A percentile compares a stretch with the other conserved stretches of the same genome.
Evolutionary conservation across 2,888 invertebrate species (phyloP).

Genomic region (Folsomia manolachei): DNA sequence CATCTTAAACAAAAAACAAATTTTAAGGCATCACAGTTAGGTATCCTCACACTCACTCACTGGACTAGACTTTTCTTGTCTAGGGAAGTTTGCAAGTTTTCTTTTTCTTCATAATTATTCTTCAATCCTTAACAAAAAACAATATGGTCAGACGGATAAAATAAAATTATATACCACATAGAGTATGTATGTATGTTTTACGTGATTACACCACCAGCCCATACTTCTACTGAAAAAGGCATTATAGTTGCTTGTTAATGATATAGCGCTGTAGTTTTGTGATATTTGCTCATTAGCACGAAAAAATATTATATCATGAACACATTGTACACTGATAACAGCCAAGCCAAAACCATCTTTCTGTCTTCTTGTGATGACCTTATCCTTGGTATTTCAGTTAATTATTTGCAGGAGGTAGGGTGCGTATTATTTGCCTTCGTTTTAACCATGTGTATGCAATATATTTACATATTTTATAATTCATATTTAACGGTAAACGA

Average conservation of each 20-base stretch:
- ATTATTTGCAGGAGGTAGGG: neutral
- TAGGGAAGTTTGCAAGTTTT: too few relatives aligned
- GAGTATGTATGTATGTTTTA: too few relatives aligned
- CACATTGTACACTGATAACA: neutral
- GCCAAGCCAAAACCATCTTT: constrained; percentile 19
- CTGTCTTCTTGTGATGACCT: constrained; percentile 36
- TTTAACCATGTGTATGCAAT: neutral
- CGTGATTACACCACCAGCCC: too few relatives aligned
- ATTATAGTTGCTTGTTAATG: too few relatives aligned
- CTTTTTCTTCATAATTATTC: too few relatives aligned
- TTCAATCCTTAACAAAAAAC: too few relatives aligned
- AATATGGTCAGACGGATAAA: neutral
- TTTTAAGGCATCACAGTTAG: too few relatives aligned
- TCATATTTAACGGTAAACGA: neutral
- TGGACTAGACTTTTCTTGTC: too few relatives aligned
- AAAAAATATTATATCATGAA: neutral
- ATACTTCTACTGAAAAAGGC: too few relatives aligned
- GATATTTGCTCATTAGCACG: neutral
- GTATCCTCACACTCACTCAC: too few relatives aligned
- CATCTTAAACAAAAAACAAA: neutral
- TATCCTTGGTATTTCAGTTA: constrained; percentile 31
- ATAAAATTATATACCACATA: neutral
- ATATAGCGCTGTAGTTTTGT: neutral
- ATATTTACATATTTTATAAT: neutral
- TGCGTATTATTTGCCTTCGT: neutral